Evolutionary conservation across 2,113 vertebrate species (phyloP).

Genomic region (Excalfactoria chinensis): DNA sequence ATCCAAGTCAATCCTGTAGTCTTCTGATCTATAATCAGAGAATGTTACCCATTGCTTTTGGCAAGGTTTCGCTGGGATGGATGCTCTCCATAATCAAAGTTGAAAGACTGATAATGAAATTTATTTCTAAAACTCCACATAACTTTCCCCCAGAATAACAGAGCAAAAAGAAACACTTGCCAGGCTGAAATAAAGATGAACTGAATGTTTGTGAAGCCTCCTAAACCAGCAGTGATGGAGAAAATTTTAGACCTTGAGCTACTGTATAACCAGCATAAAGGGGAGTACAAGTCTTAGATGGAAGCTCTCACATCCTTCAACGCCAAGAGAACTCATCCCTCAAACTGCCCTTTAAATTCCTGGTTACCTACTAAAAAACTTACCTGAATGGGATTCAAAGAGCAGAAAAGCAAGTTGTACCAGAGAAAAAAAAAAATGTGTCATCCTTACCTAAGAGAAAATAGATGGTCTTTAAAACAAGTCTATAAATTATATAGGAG

Average conservation of each 20-base stretch:
- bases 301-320: conserved; percentile 1
- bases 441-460: not conserved
- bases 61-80: not conserved
- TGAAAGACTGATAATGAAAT: conserved; percentile 3
- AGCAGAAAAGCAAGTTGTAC: not conserved
- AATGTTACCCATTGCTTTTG: not conserved
- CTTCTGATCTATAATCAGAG: not conserved
- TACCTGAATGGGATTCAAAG: conserved; percentile 20
- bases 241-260: conserved; percentile 9
- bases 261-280: not conserved
- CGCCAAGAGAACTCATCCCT: not conserved
- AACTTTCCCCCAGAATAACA: conserved; percentile 11
- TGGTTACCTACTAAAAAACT: not conserved
- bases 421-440: conserved; percentile 37
- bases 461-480: conserved; percentile 29
- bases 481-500: not conserved
- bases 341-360: conserved; percentile 1
- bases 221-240: not conserved
- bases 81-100: not conserved
- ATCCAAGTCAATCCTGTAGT: not conserved
- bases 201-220: conserved; percentile 15
- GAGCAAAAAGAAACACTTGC: not conserved
- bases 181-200: not conserved
- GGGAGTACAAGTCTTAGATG: not conserved
- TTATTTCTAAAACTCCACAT: conserved; percentile 21